Base-by-base conservation (phyloP, 2,888 invertebrate species). In the Coecobrya sp. region DNA sequence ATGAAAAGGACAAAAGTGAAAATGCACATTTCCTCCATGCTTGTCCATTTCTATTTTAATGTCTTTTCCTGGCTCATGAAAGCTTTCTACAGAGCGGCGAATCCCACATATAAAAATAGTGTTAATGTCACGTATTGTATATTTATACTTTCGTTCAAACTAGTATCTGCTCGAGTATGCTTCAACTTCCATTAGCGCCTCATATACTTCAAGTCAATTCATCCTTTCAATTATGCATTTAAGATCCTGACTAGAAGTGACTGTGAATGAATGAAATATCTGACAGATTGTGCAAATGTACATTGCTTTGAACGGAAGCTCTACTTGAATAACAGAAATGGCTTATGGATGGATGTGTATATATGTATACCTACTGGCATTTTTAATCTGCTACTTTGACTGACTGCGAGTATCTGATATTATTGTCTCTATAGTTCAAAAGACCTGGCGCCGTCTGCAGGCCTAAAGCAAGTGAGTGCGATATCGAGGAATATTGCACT, bases 401-500 rank as follows among this genome's bases (percentile, higher is more conserved):
- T 79, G 59, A 27, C 36, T 73, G 27, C 45, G 45, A 73, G 19
- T 70, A 88, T 27, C 11, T 59, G 42, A 49, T 73, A 25, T 76
- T 62, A 30, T 91, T 73, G 36, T 90, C n/a, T 22, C 30, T 55
- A 0, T 96, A 98, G 98, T 96, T 98, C 86, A 97, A 97, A 94
- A 96, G 97, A 13, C 96, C 97, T 90, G 99, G 98, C 22, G 97
- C 97, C 68, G 96, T 98, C 90, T 99, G 99, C 96, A 97, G 99
- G 25, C 97, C 98, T 87, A 97, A 98, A 0, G 96, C 97, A 92
- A 98, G 98, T 95, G 99, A 99, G 95, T 99, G 99, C 96, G 99
- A 99, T 96, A 97, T 99, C 45, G 98, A 99, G 25, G 99, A 99
- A 96, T 97, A 97, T 87, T 99, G 99, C 96, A 97, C 98, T 89